Evolutionary conservation across 1,140 invertebrate genomes (phyloP).

Genomic region (Uloborus diversus): DNA sequence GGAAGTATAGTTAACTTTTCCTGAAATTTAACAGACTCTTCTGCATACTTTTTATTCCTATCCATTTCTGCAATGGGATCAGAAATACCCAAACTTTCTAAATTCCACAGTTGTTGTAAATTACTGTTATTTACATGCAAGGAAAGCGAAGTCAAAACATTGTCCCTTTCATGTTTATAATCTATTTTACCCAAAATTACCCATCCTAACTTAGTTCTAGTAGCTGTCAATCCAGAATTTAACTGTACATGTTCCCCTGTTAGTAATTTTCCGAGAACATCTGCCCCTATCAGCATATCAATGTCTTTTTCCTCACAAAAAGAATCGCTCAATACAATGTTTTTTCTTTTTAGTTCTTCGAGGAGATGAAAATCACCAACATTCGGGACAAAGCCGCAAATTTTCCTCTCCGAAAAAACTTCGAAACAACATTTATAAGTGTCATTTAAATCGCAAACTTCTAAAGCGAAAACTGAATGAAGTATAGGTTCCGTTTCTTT

Average conservation of each 20-base stretch:
- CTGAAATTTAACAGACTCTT: no score
- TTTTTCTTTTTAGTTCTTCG: not conserved
- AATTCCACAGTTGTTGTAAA: not conserved
- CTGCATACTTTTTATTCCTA: no score
- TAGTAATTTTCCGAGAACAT: not conserved
- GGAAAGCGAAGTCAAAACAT: not conserved
- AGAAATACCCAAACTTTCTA: not conserved
- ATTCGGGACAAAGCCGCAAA: not conserved
- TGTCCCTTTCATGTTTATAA: not conserved
- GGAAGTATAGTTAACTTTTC: not conserved
- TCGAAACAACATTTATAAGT: not conserved
- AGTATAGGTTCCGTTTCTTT: not conserved
- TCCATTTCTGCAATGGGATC: not conserved
- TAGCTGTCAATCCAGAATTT: not conserved
- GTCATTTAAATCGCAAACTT: not conserved
- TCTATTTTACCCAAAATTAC: not conserved
- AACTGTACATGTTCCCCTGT: not conserved
- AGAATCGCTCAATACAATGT: not conserved
- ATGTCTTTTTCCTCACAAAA: not conserved
- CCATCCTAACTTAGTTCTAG: not conserved
- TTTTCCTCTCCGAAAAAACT: not conserved
- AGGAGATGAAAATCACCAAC: not conserved
- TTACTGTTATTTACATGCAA: not conserved
- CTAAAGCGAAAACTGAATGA: not conserved
- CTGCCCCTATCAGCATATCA: not conserved